Conservation (phyloP, 92 coral and sea anemone species). For the Palythoa caribaeorum region DNA sequence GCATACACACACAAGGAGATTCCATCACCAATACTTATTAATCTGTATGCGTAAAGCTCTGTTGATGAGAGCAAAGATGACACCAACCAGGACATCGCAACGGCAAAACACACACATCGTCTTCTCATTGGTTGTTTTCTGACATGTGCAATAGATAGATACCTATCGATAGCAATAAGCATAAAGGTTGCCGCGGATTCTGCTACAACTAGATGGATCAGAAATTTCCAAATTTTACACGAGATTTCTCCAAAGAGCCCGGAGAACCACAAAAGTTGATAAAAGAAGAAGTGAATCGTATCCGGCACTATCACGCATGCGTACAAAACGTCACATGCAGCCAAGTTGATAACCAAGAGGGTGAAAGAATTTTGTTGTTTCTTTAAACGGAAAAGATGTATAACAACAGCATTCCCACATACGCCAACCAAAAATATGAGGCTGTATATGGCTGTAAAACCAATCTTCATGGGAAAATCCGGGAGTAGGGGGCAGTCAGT, state of each 20-base stretch:
- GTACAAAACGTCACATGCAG: slow-evolving; percentile 38
- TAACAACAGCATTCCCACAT: slow-evolving; percentile 21
- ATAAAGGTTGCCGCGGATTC: slow-evolving; percentile 24
- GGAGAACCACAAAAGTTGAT: slow-evolving; percentile 15
- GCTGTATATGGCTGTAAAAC: slow-evolving; percentile 23
- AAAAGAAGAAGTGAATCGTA: slow-evolving; percentile 12
- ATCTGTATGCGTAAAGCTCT: slow-evolving; percentile 9
- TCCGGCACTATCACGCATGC: slow-evolving; percentile 31
- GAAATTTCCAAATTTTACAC: slow-evolving; percentile 31
- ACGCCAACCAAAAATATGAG: slow-evolving; percentile 21
- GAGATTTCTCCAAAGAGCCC: slow-evolving; percentile 24
- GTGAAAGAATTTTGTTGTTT: slow-evolving; percentile 17
- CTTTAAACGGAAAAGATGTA: slow-evolving; percentile 23
- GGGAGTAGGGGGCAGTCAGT: not conserved
- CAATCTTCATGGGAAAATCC: slow-evolving; percentile 22
- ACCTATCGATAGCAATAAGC: slow-evolving; percentile 32
- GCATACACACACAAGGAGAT: not conserved
- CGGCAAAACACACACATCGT: slow-evolving; percentile 3
- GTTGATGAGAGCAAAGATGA: slow-evolving; percentile 10
- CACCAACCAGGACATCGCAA: slow-evolving; percentile 25
- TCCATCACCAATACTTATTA: not conserved
- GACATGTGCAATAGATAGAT: slow-evolving; percentile 45
- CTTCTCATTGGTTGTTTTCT: slow-evolving; percentile 31
- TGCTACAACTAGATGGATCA: slow-evolving; percentile 5
- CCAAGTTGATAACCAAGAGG: slow-evolving; percentile 29